These are phyloP conservation scores for Tortricodes alternella DNA, from an alignment of 2,888 invertebrate genomes.

Conservation along the genomic window DNA sequence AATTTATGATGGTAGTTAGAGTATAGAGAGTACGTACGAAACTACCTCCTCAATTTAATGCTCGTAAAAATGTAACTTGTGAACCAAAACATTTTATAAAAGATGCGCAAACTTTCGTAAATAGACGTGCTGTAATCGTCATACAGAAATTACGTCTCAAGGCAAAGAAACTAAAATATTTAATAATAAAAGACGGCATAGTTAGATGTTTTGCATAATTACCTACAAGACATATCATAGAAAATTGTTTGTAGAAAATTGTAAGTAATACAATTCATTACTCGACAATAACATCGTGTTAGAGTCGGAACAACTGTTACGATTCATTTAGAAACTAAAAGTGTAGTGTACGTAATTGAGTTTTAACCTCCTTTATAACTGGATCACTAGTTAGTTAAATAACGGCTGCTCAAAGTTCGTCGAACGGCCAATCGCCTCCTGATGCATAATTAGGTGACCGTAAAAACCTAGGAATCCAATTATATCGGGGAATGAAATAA, in stretches of 20 bases:
- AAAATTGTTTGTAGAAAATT: too few relatives aligned
- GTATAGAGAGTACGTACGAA: constrained; percentile 9
- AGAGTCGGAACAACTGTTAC: constrained; percentile 2
- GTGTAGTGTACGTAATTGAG: constrained; percentile 12
- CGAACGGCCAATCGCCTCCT: constrained; percentile 9
- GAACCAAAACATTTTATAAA: constrained; percentile 11
- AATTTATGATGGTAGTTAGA: constrained; percentile 2
- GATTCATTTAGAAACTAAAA: constrained; percentile 1
- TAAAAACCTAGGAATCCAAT: neutral
- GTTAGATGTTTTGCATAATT: neutral
- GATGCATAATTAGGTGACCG: constrained; percentile 6
- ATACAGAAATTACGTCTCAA: neutral
- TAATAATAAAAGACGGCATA: neutral
- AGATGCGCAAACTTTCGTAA: constrained; percentile 6
- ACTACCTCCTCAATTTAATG: constrained; percentile 18
- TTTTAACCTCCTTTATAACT: constrained; percentile 21
- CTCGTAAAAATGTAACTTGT: constrained; percentile 18
- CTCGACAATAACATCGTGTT: constrained; percentile 1
- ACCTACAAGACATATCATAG: too few relatives aligned
- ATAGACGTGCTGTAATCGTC: constrained; percentile 14
- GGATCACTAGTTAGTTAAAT: constrained; percentile 16
- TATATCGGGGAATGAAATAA: neutral
- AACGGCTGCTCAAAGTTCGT: constrained; percentile 11
- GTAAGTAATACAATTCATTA: neutral
- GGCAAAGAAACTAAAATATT: neutral